Evolutionary conservation across 2,113 vertebrate species (phyloP).

Genomic region (Donacobius atricapilla): DNA sequence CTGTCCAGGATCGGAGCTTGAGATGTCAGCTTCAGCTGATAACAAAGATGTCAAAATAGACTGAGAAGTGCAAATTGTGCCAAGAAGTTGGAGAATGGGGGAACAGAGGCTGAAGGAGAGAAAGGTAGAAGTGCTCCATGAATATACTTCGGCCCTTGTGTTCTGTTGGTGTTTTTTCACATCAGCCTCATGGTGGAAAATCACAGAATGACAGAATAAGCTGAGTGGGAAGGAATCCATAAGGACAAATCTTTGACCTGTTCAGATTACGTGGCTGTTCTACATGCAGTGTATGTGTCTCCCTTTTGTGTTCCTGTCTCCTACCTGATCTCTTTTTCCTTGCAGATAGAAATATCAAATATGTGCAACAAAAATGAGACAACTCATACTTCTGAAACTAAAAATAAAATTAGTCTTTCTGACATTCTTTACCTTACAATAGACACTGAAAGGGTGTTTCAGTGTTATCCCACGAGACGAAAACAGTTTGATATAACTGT

Average conservation of each 20-base stretch:
- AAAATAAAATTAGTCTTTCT: neutral
- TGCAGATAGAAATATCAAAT: neutral
- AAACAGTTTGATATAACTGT: neutral
- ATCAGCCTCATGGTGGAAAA: neutral
- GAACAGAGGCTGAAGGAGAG: neutral
- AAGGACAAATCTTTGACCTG: neutral
- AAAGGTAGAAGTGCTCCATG: neutral
- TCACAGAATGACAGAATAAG: neutral
- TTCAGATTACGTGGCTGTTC: neutral
- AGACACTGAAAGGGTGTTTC: neutral
- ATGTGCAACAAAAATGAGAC: neutral
- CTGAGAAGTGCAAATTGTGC: neutral
- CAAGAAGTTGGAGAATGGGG: neutral
- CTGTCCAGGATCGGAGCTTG: neutral
- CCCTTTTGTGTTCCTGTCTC: neutral
- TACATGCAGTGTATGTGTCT: fast-evolving
- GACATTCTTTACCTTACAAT: neutral
- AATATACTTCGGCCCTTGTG: neutral
- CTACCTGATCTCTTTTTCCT: neutral
- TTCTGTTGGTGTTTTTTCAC: fast-evolving
- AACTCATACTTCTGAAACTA: neutral
- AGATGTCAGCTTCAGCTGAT: neutral
- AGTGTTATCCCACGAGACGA: neutral
- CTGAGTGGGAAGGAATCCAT: neutral
- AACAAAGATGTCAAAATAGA: neutral